Evolutionary conservation across 2,888 invertebrate species (phyloP).

Genomic region (Trichogramma dendrolimi): DNA sequence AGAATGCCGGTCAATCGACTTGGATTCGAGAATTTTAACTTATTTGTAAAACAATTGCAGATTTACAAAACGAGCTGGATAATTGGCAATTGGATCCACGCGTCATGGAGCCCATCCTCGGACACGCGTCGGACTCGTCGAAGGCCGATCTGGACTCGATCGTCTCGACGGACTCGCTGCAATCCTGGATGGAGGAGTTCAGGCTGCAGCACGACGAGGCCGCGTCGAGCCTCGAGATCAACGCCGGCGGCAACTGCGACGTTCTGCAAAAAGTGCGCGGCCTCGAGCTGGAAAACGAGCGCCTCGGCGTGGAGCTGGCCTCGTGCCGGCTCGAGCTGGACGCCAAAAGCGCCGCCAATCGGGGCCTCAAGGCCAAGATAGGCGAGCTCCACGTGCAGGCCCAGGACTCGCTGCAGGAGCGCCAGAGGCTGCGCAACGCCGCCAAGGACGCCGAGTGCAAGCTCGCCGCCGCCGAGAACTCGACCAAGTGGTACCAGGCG

Average conservation of each 20-base stretch:
- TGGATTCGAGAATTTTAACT: too few relatives aligned
- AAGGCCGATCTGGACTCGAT: constrained; percentile 38
- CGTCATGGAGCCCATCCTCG: too few relatives aligned
- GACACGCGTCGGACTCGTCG: constrained; percentile 36
- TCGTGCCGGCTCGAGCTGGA: constrained; percentile 39
- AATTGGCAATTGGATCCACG: too few relatives aligned
- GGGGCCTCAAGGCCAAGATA: constrained; percentile 41
- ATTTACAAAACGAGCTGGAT: too few relatives aligned
- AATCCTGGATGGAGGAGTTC: constrained; percentile 38
- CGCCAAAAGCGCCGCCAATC: constrained; percentile 41
- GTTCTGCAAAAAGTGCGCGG: constrained; percentile 35
- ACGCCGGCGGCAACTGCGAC: constrained; percentile 38
- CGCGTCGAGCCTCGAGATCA: too few relatives aligned
- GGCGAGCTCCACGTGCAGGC: constrained; percentile 41
- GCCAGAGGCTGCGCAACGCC: constrained; percentile 37
- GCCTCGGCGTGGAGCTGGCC: constrained; percentile 39
- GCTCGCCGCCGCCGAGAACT: constrained; percentile 34
- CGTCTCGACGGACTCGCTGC: constrained; percentile 39
- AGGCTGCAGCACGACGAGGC: constrained; percentile 35
- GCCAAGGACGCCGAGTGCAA: constrained; percentile 36
- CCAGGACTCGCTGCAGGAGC: constrained; percentile 37
- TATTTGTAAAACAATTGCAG: too few relatives aligned
- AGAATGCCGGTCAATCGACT: too few relatives aligned
- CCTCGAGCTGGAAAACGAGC: constrained; percentile 41
- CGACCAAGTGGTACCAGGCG: constrained; percentile 41